phyloP scores from a whole-genome alignment of 2,113 vertebrate species.

The Heloderma charlesbogerti region DNA sequence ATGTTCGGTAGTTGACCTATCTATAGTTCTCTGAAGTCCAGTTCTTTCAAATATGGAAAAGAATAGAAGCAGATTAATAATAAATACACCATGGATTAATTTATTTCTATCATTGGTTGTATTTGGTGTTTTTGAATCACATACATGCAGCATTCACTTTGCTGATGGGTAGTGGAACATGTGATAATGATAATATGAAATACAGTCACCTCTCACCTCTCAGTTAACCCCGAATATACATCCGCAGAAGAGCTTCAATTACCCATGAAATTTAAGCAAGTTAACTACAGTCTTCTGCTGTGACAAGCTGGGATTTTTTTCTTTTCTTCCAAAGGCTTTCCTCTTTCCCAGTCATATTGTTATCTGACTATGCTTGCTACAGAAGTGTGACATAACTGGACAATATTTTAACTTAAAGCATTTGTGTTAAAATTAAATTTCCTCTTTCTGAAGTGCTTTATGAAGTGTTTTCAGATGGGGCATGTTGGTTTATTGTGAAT shows the following conservation, averaged over 20 bases:
- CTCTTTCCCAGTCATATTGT: not conserved
- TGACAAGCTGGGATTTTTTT: not conserved
- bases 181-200: not conserved
- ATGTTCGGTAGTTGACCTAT: not conserved
- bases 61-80: not conserved
- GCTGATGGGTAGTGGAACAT: not conserved
- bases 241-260: not conserved
- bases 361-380: not conserved
- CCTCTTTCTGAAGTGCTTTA: not conserved
- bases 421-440: not conserved
- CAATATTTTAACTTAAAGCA: not conserved
- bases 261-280: not conserved
- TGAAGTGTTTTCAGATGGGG: not conserved
- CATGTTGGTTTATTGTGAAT: not conserved
- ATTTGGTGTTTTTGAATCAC: not conserved
- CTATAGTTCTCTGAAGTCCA: not conserved
- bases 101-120: not conserved
- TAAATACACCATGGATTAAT: not conserved
- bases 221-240: not conserved
- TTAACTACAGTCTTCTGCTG: not conserved
- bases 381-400: not conserved
- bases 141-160: not conserved
- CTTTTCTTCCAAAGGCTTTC: not conserved
- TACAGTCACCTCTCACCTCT: not conserved
- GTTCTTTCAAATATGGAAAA: not conserved